Conservation (phyloP, 2,113 vertebrate species). For the Romanogobio albipinnatus region DNA sequence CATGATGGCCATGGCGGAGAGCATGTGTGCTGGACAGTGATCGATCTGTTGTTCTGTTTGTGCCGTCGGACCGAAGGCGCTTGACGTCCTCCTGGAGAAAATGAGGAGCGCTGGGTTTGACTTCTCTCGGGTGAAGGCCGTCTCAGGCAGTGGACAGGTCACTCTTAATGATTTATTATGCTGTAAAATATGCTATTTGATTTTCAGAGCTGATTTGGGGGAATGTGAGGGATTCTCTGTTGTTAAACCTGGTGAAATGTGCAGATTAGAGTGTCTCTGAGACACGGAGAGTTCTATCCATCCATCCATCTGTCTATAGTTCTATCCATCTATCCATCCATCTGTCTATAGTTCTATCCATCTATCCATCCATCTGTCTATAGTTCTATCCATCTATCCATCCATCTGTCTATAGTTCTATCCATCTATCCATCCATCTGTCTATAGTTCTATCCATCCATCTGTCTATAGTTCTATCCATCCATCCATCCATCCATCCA, state of each 20-base stretch:
- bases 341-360: no score
- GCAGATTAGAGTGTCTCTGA: background rate
- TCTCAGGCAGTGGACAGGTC: constrained; percentile 96
- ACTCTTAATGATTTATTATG: background rate
- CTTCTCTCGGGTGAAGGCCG: constrained; percentile 82
- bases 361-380: no score
- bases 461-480: no score
- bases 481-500: no score
- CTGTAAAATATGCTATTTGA: background rate
- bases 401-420: no score
- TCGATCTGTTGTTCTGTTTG: background rate
- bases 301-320: no score
- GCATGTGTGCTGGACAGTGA: background rate
- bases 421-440: no score
- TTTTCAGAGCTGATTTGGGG: background rate
- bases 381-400: no score
- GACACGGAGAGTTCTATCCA: no score
- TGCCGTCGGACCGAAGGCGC: constrained; percentile 76
- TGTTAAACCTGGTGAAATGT: background rate
- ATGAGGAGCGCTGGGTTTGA: constrained; percentile 85
- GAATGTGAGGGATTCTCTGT: background rate
- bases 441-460: no score
- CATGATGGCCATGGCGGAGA: no score
- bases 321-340: no score
- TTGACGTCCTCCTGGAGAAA: constrained; percentile 88